Base-by-base conservation (phyloP, 1,140 invertebrate genomes). In the Stratiolaelaps scimitus region DNA sequence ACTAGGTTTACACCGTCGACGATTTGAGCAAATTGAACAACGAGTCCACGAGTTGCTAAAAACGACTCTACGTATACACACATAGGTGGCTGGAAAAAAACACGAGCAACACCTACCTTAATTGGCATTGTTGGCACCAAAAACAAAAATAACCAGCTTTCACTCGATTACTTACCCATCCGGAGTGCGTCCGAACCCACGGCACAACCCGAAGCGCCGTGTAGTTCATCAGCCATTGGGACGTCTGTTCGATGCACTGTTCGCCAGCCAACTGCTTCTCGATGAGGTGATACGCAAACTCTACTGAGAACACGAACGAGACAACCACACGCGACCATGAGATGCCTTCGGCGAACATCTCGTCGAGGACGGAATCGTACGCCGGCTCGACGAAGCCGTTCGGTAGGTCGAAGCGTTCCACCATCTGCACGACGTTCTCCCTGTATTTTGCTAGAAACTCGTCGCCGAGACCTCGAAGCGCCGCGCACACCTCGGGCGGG, bases 151-250 rank as follows among this genome's bases (percentile, higher is more conserved):
- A n/a, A n/a, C n/a, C n/a, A n/a, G n/a, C n/a, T n/a, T n/a, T n/a
- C n/a, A n/a, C n/a, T n/a, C n/a, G n/a, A n/a, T 40, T 10, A 60
- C 53, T 60, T 34, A 60, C 53, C 53, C 53, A 60, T 60, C 53
- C 53, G 2, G 26, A 1, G 23, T 60, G 17, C 23, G 26, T 34
- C 2, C 53, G 53, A 2, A 60, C 34, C 53, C 53, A 60, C 1
- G 53, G 53, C 23, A 60, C 34, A 15, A 60, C 15, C 6, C 26
- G 26, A 15, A 26, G 2, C 1, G 53, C 53, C 4, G 53, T 60
- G 53, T 29, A 60, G 13, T 26, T 34, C 34, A 34, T 23, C 15
- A 34, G 26, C 53, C 53, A 60, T 6, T 60, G 26, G 23, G 26
- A 60, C 2, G 34, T 34, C 17, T 26, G 26, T 26, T 60, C 34